phyloP scores from a whole-genome alignment of 2,113 vertebrate species.

The Naja naja region DNA sequence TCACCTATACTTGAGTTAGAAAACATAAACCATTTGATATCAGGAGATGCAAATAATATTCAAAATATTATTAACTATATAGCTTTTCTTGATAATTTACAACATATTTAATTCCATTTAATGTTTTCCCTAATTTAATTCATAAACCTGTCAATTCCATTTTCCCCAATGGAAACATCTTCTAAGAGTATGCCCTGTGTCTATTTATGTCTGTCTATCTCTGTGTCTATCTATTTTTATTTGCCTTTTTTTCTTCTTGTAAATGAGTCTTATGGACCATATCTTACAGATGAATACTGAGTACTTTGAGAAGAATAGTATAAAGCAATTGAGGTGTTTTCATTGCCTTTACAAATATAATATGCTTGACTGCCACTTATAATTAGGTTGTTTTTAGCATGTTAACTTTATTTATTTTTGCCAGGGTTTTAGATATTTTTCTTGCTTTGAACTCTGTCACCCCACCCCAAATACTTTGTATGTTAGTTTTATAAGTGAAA shows the following conservation, averaged over 20 bases:
- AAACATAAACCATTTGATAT: neutral
- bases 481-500: neutral
- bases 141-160: neutral
- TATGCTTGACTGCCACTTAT: constrained; percentile 3
- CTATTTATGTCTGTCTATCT: neutral
- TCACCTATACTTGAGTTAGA: neutral
- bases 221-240: too few species aligned
- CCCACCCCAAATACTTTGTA: neutral
- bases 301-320: neutral
- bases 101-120: neutral
- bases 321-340: neutral
- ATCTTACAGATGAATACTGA: neutral
- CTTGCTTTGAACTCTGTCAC: constrained; percentile 10
- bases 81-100: neutral
- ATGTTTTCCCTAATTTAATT: neutral
- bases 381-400: constrained; percentile 14
- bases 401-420: constrained; percentile 40
- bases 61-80: neutral
- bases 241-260: neutral
- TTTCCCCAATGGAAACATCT: neutral
- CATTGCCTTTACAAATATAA: constrained; percentile 21
- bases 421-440: constrained; percentile 10
- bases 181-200: neutral
- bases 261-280: neutral
- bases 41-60: neutral